Base-by-base conservation (phyloP, 2,888 invertebrate species). In the Cheiracanthium punctorium region DNA sequence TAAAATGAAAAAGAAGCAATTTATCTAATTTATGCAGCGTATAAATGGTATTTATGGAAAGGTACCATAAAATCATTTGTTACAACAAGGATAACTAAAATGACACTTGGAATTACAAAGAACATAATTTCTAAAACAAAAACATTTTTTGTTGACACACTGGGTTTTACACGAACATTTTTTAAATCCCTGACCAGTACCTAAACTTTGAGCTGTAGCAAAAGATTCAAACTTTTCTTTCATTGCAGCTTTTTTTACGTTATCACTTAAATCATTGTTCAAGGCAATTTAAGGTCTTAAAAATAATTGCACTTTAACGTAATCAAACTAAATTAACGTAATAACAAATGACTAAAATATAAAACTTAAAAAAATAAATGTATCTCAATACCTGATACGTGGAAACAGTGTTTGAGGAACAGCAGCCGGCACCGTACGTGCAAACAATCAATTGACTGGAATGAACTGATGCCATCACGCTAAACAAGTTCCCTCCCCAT, bases 21-120 rank as follows among this genome's bases (percentile, higher is more conserved):
- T 80, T 80, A 80, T 80, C 80, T 80, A 80, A 80, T 80, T 71
- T 80, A 80, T 80, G 80, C 80, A 80, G 64, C 80, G 80, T 71
- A 80, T 80, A 72, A 80, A 72, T 80, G 80, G 64, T 80, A 80
- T 80, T 80, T 80, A 71, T 80, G 80, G 71, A 80, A 80, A 80
- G 64, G 80, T 80, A 80, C 64, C 71, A 80, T 64, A 72, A 71
- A 80, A 80, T 71, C 80, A 80, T 80, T 80, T 80, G 71, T 80
- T 80, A 64, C 64, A 80, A 73, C 70, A 77, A 65, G 65, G 75
- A 75, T 75, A 65, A 75, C 64, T 65, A 75, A 75, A 75, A 75
- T 75, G 28, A 75, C 75, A n/a, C n/a, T n/a, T n/a, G n/a, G n/a
- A n/a, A n/a, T n/a, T n/a, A n/a, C n/a, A n/a, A n/a, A n/a, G n/a